phyloP scores from a whole-genome alignment of 2,888 invertebrate species.

The Drosophila helvetica region DNA sequence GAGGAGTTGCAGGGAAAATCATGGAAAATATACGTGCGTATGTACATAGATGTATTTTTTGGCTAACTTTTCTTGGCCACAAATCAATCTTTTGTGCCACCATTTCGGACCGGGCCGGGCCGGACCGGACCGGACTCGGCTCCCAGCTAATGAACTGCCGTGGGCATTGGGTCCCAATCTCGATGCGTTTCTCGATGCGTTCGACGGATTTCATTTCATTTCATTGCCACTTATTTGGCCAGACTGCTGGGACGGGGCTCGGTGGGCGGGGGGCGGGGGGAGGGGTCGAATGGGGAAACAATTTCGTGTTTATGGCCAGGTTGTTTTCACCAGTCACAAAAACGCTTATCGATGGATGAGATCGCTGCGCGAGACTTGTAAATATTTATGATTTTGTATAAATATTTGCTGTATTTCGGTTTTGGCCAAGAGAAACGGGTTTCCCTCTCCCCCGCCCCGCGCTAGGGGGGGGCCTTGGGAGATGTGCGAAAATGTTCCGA shows the following conservation, averaged over 20 bases:
- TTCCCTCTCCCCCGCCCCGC: slow-evolving; percentile 4
- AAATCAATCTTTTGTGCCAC: slow-evolving; percentile 23
- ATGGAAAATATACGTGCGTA: background rate
- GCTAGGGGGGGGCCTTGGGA: slow-evolving; percentile 4
- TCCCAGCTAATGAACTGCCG: slow-evolving; percentile 35
- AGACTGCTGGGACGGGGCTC: background rate
- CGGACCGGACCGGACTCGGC: background rate
- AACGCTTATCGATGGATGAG: slow-evolving; percentile 58
- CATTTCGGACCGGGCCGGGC: background rate
- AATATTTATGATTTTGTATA: slow-evolving; percentile 64
- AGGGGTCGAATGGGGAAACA: background rate
- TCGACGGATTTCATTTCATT: background rate
- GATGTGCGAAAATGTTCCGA: slow-evolving; percentile 62
- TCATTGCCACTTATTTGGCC: slow-evolving; percentile 51
- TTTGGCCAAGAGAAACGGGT: slow-evolving; percentile 47
- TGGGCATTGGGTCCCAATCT: slow-evolving; percentile 22
- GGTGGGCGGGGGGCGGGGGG: background rate
- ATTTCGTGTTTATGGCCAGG: slow-evolving; percentile 69
- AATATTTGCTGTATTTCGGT: slow-evolving; percentile 18
- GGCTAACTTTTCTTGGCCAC: slow-evolving; percentile 53
- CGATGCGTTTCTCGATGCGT: slow-evolving; percentile 21
- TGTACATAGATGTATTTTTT: slow-evolving; percentile 23
- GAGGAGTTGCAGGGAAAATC: background rate
- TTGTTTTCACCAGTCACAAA: slow-evolving; percentile 67
- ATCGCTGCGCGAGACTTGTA: slow-evolving; percentile 59